These are phyloP conservation scores for Pelosia muscerda DNA, from an alignment of 2,888 invertebrate genomes.

Conservation along the genomic window DNA sequence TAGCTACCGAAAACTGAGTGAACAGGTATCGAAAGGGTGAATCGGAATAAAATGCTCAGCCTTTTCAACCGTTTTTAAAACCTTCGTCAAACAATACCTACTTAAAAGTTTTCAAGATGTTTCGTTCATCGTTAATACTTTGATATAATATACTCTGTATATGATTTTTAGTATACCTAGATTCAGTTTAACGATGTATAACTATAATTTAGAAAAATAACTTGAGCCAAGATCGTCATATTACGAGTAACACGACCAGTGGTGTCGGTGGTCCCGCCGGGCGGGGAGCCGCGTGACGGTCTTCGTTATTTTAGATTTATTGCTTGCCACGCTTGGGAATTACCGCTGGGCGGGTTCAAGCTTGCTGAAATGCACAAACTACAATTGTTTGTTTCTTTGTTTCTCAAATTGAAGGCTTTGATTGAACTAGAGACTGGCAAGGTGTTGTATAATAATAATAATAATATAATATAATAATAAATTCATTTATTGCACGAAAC, in stretches of 20 bases:
- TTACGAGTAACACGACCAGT: background rate
- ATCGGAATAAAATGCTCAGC: no score
- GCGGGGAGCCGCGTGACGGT: background rate
- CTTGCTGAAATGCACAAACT: background rate
- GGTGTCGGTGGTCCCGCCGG: background rate
- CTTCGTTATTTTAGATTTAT: conserved; percentile 20
- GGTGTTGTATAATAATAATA: background rate
- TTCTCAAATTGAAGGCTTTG: background rate
- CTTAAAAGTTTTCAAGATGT: no score
- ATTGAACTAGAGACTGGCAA: background rate
- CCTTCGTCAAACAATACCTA: no score
- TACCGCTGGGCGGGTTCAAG: background rate
- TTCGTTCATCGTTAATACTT: no score
- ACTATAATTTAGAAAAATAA: background rate
- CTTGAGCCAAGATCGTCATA: background rate
- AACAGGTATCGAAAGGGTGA: no score
- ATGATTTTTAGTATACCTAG: no score
- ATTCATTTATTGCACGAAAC: no score
- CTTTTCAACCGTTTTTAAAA: no score
- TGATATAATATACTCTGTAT: no score
- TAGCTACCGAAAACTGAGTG: no score
- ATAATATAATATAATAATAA: no score
- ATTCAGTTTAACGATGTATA: background rate
- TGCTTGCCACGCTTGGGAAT: background rate
- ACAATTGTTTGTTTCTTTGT: background rate